Evolutionary conservation across 2,113 vertebrate species (phyloP).

Genomic region (Sturnus vulgaris): DNA sequence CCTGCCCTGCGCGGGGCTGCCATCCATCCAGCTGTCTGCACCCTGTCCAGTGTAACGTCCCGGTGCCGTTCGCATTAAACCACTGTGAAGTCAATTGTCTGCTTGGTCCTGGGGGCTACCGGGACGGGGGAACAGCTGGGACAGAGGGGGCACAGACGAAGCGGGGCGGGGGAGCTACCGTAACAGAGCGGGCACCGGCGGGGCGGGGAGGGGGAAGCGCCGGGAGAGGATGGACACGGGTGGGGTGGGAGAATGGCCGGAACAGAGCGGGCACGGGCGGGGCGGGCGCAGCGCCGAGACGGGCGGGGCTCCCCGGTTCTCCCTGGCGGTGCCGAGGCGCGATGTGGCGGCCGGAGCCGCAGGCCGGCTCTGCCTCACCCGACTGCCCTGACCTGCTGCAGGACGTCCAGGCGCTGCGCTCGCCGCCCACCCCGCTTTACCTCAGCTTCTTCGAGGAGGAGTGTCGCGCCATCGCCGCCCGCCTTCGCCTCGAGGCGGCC

Average conservation of each 20-base stretch:
- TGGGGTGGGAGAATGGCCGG: neutral
- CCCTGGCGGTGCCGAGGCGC: accelerated
- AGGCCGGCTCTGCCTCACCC: neutral
- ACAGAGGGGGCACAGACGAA: accelerated
- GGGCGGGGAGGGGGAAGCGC: too few species aligned
- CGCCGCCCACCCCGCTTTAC: neutral
- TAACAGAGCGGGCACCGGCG: neutral
- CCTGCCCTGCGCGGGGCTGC: constrained; percentile 67
- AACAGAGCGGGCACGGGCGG: neutral
- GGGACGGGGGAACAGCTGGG: neutral
- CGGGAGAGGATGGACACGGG: neutral
- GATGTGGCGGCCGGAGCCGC: neutral
- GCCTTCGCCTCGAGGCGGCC: neutral
- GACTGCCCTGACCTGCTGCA: neutral
- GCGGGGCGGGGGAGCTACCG: neutral
- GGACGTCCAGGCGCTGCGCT: neutral
- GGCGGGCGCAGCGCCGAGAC: too few species aligned
- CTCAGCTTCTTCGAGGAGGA: neutral
- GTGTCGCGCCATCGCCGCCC: neutral
- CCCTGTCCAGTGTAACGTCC: constrained; percentile 75
- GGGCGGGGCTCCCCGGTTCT: neutral
- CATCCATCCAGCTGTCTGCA: constrained; percentile 59
- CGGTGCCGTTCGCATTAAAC: constrained; percentile 84
- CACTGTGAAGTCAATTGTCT: constrained; percentile 83
- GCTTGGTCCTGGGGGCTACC: neutral